Conservation (phyloP, 2,113 vertebrate genomes). For the Sigmodon hispidus region DNA sequence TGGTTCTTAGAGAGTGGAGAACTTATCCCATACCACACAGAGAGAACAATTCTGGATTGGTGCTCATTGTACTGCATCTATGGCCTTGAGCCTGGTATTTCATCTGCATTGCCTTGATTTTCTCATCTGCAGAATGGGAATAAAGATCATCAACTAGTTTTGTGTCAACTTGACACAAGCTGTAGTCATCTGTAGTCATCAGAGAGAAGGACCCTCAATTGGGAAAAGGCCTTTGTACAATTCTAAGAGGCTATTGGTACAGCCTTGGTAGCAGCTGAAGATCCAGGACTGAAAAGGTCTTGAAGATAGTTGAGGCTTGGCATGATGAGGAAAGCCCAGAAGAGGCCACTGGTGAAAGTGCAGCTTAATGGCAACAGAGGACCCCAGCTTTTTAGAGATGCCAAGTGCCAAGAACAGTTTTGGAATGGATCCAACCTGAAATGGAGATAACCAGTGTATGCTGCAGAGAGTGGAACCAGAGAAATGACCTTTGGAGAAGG, state of each 20-base stretch:
- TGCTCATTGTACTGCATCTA: background rate
- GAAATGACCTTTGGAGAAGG: background rate
- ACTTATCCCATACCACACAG: background rate
- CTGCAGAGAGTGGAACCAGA: background rate
- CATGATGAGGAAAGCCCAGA: background rate
- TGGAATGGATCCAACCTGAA: background rate
- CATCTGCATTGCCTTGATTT: background rate
- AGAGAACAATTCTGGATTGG: background rate
- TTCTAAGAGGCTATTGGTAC: background rate
- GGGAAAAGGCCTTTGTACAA: background rate
- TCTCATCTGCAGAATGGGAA: background rate
- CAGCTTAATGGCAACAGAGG: background rate
- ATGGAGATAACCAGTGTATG: background rate
- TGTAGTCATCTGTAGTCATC: background rate
- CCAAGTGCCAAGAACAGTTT: background rate
- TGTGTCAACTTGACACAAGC: background rate
- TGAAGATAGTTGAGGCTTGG: background rate
- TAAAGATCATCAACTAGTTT: background rate
- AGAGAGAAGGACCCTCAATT: background rate
- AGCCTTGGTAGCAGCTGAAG: background rate
- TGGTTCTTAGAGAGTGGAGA: background rate
- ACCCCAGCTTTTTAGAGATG: background rate
- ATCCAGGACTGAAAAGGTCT: background rate
- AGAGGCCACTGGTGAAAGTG: background rate
- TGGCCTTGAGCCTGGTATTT: background rate